Evolutionary conservation across 2,888 invertebrate genomes (phyloP).

Genomic region (Catocala sponsa): DNA sequence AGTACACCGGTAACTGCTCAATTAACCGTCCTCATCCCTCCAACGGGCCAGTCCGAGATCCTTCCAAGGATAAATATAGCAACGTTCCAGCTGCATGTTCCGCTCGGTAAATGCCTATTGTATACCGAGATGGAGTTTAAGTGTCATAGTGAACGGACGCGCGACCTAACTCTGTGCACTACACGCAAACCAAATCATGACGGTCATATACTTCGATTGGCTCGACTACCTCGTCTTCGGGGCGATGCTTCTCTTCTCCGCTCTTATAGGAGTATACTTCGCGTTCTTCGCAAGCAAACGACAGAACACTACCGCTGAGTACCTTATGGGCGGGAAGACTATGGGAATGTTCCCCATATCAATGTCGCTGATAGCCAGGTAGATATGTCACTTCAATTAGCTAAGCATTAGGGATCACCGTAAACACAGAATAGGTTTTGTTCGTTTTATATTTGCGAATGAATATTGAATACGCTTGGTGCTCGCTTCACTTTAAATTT

Average conservation of each 20-base stretch:
- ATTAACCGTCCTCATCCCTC: slow-evolving; percentile 76
- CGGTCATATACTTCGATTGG: slow-evolving; percentile 86
- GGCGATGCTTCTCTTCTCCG: slow-evolving; percentile 89
- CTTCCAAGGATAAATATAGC: slow-evolving; percentile 81
- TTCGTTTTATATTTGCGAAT: slow-evolving; percentile 24
- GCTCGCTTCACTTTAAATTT: slow-evolving; percentile 9
- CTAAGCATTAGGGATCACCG: not conserved
- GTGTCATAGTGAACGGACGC: slow-evolving; percentile 70
- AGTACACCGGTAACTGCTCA: slow-evolving; percentile 70
- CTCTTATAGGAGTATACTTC: slow-evolving; percentile 91
- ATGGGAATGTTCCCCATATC: slow-evolving; percentile 94
- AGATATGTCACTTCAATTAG: slow-evolving; percentile 41
- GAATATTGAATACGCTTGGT: slow-evolving; percentile 7
- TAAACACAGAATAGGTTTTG: not conserved
- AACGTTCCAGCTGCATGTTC: slow-evolving; percentile 65
- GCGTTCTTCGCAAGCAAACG: slow-evolving; percentile 91
- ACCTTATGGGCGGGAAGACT: slow-evolving; percentile 92
- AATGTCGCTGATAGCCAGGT: slow-evolving; percentile 93
- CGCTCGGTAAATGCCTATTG: slow-evolving; percentile 73
- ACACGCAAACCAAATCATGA: slow-evolving; percentile 60
- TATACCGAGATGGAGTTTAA: slow-evolving; percentile 71
- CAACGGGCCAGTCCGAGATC: slow-evolving; percentile 70
- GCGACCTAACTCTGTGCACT: slow-evolving; percentile 49
- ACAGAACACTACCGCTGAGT: slow-evolving; percentile 91
- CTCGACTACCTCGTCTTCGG: slow-evolving; percentile 91